A percentile compares a stretch with the other conserved stretches of the same genome.
Evolutionary conservation across 2,797 vertebrate species (phyloP).

Genomic region (Craterocephalus amniculus): DNA sequence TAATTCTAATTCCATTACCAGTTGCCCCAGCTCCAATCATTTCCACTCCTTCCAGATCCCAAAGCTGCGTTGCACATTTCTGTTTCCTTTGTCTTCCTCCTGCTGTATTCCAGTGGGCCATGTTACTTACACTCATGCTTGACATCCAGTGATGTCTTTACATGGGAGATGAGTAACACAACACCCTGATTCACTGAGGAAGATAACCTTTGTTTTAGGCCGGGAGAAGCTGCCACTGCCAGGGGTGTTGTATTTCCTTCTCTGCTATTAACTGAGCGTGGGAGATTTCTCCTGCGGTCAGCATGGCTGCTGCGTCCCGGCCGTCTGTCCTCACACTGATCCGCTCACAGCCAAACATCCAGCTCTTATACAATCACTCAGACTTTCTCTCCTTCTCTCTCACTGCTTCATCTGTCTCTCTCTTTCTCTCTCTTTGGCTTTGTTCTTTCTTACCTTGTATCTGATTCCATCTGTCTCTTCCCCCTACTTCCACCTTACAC

Average conservation of each 20-base stretch:
- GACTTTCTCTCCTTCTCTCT: conserved; percentile 43
- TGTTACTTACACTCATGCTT: conserved; percentile 80
- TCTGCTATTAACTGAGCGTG: conserved; percentile 72
- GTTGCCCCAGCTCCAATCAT: conserved; percentile 59
- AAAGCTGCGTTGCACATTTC: conserved; percentile 23
- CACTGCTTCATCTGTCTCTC: conserved; percentile 7
- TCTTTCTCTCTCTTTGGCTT: conserved; percentile 31
- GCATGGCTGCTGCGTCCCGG: conserved; percentile 55
- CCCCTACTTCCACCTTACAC: conserved; percentile 49
- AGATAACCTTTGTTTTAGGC: conserved; percentile 78
- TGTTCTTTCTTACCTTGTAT: conserved; percentile 59
- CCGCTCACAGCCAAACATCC: conserved; percentile 54
- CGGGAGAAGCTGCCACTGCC: conserved; percentile 61
- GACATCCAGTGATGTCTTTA: conserved; percentile 81
- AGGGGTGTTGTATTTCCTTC: conserved; percentile 80
- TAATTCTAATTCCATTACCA: conserved; percentile 68
- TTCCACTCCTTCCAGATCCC: conserved; percentile 62
- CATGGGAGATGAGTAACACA: conserved; percentile 77
- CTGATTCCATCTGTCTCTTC: conserved; percentile 56
- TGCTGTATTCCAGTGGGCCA: conserved; percentile 65
- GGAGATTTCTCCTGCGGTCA: conserved; percentile 78
- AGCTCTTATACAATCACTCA: conserved; percentile 32
- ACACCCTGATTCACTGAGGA: conserved; percentile 75
- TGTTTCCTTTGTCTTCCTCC: conserved; percentile 55
- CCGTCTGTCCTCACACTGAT: conserved; percentile 53